A percentile compares a stretch with the other conserved stretches of the same genome.
These are phyloP conservation scores for Helarctos malayanus DNA, from an alignment of 2,797 vertebrate species.

Conservation along the genomic window DNA sequence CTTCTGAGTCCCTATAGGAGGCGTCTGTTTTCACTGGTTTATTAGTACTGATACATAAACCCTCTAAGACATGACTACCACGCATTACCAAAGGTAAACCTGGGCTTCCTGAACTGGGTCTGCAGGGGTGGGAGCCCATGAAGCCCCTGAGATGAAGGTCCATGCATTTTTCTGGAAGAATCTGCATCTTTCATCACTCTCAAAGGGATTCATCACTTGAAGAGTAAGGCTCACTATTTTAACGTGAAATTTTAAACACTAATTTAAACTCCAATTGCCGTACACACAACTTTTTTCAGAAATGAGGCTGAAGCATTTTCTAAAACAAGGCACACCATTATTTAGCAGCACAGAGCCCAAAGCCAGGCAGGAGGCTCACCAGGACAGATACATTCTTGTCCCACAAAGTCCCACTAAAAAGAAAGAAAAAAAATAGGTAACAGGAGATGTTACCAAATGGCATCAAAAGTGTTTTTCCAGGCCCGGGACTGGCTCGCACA, in stretches of 20 bases:
- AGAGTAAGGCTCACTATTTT: background rate
- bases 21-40: background rate
- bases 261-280: background rate
- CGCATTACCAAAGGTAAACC: background rate
- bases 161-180: background rate
- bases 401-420: background rate
- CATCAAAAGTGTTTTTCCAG: background rate
- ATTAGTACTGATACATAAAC: background rate
- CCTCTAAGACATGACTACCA: background rate
- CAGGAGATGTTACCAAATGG: background rate
- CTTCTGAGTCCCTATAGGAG: background rate
- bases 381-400: background rate
- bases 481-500: background rate
- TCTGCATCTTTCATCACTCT: background rate
- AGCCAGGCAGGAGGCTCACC: background rate
- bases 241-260: background rate
- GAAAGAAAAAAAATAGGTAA: constrained; percentile 4
- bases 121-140: no score
- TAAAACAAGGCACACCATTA: background rate
- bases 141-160: background rate
- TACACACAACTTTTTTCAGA: background rate
- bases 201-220: background rate
- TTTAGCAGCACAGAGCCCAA: background rate
- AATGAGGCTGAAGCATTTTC: background rate
- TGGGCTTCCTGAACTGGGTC: background rate